phyloP scores from a whole-genome alignment of 2,113 vertebrate genomes.

The Microtus oregoni region DNA sequence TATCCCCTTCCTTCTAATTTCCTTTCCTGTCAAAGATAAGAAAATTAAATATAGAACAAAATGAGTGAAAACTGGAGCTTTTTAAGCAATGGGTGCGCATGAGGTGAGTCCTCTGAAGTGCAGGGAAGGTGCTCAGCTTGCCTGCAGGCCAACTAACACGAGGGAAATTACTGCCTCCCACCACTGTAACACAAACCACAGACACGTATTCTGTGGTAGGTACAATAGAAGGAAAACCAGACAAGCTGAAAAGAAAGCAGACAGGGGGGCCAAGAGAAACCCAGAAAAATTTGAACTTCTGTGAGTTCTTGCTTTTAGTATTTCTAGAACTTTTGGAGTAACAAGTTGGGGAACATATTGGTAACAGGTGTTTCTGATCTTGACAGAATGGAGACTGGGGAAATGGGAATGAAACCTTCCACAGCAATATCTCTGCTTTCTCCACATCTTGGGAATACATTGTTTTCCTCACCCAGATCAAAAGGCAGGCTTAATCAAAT shows the following conservation, averaged over 20 bases:
- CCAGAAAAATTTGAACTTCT: background rate
- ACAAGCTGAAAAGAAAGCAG: constrained; percentile 29
- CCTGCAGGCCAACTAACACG: background rate
- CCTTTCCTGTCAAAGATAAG: constrained; percentile 20
- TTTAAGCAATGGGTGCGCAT: background rate
- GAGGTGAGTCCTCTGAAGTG: constrained; percentile 20
- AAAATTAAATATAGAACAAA: constrained; percentile 68
- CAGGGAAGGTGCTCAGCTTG: constrained; percentile 4
- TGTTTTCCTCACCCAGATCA: background rate
- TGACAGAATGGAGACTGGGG: background rate
- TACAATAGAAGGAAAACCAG: constrained; percentile 31
- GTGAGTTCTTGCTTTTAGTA: background rate
- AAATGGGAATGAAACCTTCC: background rate
- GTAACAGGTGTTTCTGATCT: background rate
- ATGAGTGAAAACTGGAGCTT: constrained; percentile 57
- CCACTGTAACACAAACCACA: background rate
- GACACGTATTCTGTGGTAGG: background rate
- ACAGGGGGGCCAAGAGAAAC: background rate
- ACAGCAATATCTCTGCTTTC: background rate
- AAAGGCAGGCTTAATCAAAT: constrained; percentile 5
- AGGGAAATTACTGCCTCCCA: constrained; percentile 49
- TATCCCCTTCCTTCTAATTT: constrained; percentile 39
- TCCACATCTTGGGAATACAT: background rate
- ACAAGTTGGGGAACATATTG: background rate
- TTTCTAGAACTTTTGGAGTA: background rate